These are phyloP conservation scores for Myxocyprinus asiaticus DNA, from an alignment of 2,113 vertebrate genomes.

Conservation along the genomic window DNA sequence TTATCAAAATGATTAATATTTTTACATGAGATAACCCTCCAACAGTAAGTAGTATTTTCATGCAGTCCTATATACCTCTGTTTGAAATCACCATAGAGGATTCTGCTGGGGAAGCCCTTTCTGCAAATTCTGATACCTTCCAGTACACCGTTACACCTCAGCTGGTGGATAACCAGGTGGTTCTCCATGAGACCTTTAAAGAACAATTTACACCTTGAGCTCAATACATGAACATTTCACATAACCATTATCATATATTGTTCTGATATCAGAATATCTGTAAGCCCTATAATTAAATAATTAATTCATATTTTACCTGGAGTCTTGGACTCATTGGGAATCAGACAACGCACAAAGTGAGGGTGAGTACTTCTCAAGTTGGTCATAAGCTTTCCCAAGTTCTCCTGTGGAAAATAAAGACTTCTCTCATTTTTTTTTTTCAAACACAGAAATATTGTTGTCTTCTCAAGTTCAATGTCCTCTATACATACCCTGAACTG, in stretches of 20 bases:
- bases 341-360: slow-evolving; percentile 58
- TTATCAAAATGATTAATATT: background rate
- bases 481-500: slow-evolving; percentile 51
- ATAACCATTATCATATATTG: background rate
- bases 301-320: slow-evolving; percentile 44
- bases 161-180: slow-evolving; percentile 55
- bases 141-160: slow-evolving; percentile 58
- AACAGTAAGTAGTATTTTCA: too few relatives aligned
- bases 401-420: slow-evolving; percentile 29
- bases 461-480: background rate
- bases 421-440: background rate
- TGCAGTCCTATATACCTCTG: too few relatives aligned
- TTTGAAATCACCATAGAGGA: slow-evolving; percentile 54
- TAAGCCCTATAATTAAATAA: background rate
- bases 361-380: slow-evolving; percentile 58
- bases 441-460: background rate
- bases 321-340: slow-evolving; percentile 57
- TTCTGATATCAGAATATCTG: background rate
- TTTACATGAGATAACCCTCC: slow-evolving; percentile 5
- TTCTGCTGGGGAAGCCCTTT: slow-evolving; percentile 57
- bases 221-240: background rate
- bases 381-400: slow-evolving; percentile 56
- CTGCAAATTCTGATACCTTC: slow-evolving; percentile 58
- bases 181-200: slow-evolving; percentile 56
- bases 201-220: background rate